Base-by-base conservation (phyloP, 35 echinoderm and acorn worm species). In the Nesometra sesokonis region DNA sequence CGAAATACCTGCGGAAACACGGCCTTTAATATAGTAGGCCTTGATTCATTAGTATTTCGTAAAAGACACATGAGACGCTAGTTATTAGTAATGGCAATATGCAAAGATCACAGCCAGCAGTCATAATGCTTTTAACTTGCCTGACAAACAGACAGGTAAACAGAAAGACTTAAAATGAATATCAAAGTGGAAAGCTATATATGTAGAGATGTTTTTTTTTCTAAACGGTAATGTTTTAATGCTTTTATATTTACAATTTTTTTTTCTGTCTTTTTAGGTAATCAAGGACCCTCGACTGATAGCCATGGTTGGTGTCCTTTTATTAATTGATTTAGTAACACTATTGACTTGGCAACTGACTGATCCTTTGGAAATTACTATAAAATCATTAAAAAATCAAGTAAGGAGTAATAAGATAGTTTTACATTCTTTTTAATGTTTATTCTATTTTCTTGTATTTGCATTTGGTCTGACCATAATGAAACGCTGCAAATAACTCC, bases 251-350 rank as follows among this genome's bases (percentile, higher is more conserved):
- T 27, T 33, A 47, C 27, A 85, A 31, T 39, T 21, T 47, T 21
- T 17, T 47, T 4, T 47, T 29, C 80, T 52, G 81, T 43, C 87
- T 40, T 82, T 35, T 33, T 83, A 98, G 95, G 95, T 98, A 29
- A 98, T 98, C 79, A 98, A 98, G 40, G 95, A 98, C 84, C 90
- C 93, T 47, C 95, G 93, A 3, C 80, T 98, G 0, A 89, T 98
- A 33, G 92, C 86, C 15, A 98, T 98, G 95, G 95, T 98, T 21
- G 95, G 92, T 21, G 87, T 91, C 15, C 86, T 98, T 19, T 90
- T 98, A 3, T 77, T 87, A 27, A 98, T 98, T 67, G 95, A 98
- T 78, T 85, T 98, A 35, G 87, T 33, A 27, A 85, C 94, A 27
- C 32, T 94, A 17, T 57, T 82, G 19, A 84, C 88, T 34, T 98